These are phyloP conservation scores for Barypeithes pellucidus DNA, from an alignment of 2,888 invertebrate genomes.

Conservation along the genomic window DNA sequence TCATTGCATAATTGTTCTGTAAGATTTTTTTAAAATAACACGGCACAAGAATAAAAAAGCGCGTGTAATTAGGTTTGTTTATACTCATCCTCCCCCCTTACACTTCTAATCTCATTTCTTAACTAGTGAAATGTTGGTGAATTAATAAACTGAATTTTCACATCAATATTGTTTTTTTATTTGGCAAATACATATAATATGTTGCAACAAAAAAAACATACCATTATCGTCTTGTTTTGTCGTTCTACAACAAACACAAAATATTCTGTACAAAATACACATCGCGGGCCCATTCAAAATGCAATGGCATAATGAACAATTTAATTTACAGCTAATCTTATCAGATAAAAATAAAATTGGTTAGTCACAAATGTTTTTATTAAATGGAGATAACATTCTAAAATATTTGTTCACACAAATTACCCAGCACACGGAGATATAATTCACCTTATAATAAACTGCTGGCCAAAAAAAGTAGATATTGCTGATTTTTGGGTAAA, in stretches of 20 bases:
- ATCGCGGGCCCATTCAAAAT: conserved; percentile 24
- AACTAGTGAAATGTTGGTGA: no score
- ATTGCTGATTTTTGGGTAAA: no score
- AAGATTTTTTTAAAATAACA: no score
- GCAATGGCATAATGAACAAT: neutral
- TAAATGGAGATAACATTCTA: conserved; percentile 25
- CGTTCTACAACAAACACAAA: conserved; percentile 34
- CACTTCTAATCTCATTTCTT: no score
- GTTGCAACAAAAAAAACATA: conserved; percentile 12
- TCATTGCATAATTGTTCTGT: no score
- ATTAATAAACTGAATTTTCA: no score
- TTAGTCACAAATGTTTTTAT: conserved; percentile 28
- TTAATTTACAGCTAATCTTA: conserved; percentile 16
- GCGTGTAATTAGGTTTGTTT: no score
- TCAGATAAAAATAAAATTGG: conserved; percentile 19
- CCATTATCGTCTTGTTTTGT: conserved; percentile 36
- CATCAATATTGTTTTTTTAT: neutral
- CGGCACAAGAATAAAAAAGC: no score
- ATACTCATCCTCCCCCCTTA: no score
- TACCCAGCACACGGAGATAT: neutral
- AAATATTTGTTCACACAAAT: conserved; percentile 37
- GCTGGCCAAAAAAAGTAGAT: no score
- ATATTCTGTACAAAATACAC: conserved; percentile 45
- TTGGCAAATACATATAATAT: neutral
- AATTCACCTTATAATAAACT: neutral